These are phyloP conservation scores for Canis aureus DNA, from an alignment of 2,113 vertebrate genomes.

Conservation along the genomic window DNA sequence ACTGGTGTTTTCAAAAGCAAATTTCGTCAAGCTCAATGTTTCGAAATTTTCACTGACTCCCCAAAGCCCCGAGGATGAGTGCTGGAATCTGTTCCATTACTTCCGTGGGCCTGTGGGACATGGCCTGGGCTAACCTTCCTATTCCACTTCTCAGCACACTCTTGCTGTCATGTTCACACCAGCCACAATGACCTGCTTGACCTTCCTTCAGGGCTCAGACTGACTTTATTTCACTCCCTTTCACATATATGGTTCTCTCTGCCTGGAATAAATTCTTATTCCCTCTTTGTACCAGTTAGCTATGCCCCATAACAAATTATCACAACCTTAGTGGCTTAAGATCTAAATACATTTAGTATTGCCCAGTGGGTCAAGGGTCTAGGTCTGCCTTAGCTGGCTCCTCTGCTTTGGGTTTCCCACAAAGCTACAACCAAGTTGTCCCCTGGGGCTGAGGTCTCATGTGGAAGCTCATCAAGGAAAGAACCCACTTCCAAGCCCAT, in stretches of 20 bases:
- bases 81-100: no score
- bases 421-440: background rate
- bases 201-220: background rate
- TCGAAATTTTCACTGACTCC: background rate
- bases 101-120: background rate
- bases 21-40: background rate
- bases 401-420: background rate
- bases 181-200: background rate
- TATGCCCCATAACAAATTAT: background rate
- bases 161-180: background rate
- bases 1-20: background rate
- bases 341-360: background rate
- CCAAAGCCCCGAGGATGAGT: background rate
- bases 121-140: no score
- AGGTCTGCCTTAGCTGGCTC: background rate
- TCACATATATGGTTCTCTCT: background rate
- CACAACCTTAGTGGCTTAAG: background rate
- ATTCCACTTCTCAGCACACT: background rate
- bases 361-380: background rate
- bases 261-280: background rate
- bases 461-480: background rate
- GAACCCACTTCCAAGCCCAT: background rate
- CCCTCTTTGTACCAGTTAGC: background rate
- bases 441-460: background rate
- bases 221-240: background rate